These are phyloP conservation scores for Crocuta crocuta DNA, from an alignment of 2,113 vertebrate genomes.

Conservation along the genomic window DNA sequence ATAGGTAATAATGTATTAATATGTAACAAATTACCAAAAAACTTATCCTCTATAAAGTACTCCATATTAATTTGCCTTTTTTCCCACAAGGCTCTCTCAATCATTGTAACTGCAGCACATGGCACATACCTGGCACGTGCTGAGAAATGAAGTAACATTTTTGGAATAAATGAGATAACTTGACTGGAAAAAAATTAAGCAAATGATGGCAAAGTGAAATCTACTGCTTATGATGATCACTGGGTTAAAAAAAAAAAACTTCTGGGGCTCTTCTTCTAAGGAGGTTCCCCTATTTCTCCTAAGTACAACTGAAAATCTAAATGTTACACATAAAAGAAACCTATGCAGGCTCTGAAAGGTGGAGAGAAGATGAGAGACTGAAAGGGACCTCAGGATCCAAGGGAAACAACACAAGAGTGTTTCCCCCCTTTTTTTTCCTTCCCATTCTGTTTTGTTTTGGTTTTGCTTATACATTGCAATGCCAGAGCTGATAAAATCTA, in stretches of 20 bases:
- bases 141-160: constrained; percentile 28
- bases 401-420: background rate
- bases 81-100: background rate
- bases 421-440: background rate
- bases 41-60: background rate
- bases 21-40: background rate
- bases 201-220: background rate
- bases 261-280: background rate
- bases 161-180: background rate
- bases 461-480: background rate
- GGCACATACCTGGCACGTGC: background rate
- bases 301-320: background rate
- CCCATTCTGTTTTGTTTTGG: background rate
- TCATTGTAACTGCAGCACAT: background rate
- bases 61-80: background rate
- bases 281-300: background rate
- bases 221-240: background rate
- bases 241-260: background rate
- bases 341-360: background rate
- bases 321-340: background rate
- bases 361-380: background rate
- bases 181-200: background rate
- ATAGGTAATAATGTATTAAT: background rate
- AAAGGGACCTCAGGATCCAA: background rate
- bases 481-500: background rate